Evolutionary conservation across 2,888 invertebrate species (phyloP).

Genomic region (Seira sanloemensis): DNA sequence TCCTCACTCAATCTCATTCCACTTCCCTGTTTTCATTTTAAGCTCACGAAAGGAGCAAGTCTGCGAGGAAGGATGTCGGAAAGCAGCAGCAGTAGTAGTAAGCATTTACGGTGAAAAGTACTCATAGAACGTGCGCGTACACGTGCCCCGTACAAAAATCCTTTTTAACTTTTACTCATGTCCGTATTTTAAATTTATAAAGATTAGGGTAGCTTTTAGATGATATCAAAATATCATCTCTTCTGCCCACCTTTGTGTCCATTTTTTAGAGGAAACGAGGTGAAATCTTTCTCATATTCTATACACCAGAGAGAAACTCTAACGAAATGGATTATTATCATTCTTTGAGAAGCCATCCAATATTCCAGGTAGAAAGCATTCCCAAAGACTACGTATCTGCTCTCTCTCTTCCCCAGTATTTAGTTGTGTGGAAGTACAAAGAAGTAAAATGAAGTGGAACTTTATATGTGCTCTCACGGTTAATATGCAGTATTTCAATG

Average conservation of each 20-base stretch:
- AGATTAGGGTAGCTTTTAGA: background rate
- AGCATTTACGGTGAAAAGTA: too few relatives aligned
- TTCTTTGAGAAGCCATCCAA: background rate
- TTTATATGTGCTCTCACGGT: background rate
- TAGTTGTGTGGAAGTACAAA: background rate
- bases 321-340: conserved; percentile 15
- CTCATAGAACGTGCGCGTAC: background rate
- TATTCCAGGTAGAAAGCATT: background rate
- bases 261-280: background rate
- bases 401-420: background rate
- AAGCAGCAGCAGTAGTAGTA: too few relatives aligned
- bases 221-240: background rate
- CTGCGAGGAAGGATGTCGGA: background rate
- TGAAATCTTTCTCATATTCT: background rate
- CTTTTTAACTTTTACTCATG: background rate
- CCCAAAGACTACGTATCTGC: too few relatives aligned
- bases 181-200: background rate
- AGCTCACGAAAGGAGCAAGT: background rate
- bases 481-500: conserved; percentile 17
- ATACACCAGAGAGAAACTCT: background rate
- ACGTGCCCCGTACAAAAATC: too few relatives aligned
- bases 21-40: background rate
- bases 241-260: background rate
- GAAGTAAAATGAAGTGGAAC: background rate
- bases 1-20: background rate